Evolutionary conservation across 2,888 invertebrate species (phyloP).

Genomic region (Brachynemurus nebulosus): DNA sequence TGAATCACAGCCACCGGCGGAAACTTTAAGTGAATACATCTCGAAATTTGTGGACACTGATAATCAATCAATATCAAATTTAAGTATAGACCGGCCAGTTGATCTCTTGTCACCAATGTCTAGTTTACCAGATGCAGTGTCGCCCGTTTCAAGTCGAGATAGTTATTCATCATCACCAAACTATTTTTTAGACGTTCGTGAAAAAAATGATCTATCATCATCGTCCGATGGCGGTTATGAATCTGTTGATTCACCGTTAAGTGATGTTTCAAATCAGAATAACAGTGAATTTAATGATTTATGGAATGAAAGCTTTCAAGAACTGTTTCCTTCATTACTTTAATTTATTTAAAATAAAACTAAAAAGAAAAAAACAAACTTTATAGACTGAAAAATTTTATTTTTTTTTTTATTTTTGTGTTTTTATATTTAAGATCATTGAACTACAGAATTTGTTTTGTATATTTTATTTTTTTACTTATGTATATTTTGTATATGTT

Average conservation of each 20-base stretch:
- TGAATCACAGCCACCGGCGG: slow-evolving; percentile 20
- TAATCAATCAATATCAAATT: slow-evolving; percentile 8
- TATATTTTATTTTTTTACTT: too few species aligned
- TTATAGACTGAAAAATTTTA: too few species aligned
- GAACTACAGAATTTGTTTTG: too few species aligned
- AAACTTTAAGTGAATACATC: neutral
- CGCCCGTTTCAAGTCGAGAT: slow-evolving; percentile 9
- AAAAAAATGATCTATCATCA: slow-evolving; percentile 16
- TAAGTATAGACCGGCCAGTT: slow-evolving; percentile 8
- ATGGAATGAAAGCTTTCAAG: slow-evolving; percentile 63
- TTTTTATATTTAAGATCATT: too few species aligned
- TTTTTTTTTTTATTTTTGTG: too few species aligned
- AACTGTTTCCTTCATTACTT: slow-evolving; percentile 60
- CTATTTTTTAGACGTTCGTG: neutral
- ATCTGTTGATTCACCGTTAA: slow-evolving; percentile 44
- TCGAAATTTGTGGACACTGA: slow-evolving; percentile 11
- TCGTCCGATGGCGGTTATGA: slow-evolving; percentile 51
- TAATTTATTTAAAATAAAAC: too few species aligned
- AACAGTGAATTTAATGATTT: slow-evolving; percentile 33
- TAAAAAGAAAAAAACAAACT: too few species aligned
- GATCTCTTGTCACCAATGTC: slow-evolving; percentile 20
- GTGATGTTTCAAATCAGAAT: slow-evolving; percentile 24
- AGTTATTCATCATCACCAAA: slow-evolving; percentile 9
- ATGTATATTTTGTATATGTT: too few species aligned
- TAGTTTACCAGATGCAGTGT: slow-evolving; percentile 1